These are phyloP conservation scores for Zalophus californianus DNA, from an alignment of 2,797 vertebrate genomes.

Conservation along the genomic window DNA sequence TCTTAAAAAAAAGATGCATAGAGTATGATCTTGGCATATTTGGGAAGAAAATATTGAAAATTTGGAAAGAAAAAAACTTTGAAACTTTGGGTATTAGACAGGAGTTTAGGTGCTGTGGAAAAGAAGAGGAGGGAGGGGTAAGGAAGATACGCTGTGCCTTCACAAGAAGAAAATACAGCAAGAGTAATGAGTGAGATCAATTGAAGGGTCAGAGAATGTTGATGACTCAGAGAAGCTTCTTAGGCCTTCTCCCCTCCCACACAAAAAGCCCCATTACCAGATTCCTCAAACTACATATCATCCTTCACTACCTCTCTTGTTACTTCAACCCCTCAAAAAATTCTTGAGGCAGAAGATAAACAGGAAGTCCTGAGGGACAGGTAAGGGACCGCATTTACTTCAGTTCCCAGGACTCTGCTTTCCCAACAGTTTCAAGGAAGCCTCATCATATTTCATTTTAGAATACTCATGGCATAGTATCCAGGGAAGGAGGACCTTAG, in stretches of 20 bases:
- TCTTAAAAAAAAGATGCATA: background rate
- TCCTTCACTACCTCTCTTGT: background rate
- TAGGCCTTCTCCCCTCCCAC: background rate
- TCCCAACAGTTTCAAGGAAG: background rate
- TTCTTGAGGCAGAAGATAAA: background rate
- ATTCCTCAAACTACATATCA: background rate
- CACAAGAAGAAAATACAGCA: background rate
- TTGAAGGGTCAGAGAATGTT: fast-evolving
- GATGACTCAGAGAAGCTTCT: background rate
- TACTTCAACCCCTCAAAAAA: background rate
- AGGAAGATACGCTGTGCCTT: background rate
- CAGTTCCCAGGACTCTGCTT: background rate
- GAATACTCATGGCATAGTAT: background rate
- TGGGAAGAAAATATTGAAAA: background rate
- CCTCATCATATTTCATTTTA: background rate
- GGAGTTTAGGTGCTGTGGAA: background rate
- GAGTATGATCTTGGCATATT: background rate
- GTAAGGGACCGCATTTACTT: fast-evolving
- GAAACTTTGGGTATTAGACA: background rate
- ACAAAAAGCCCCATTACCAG: background rate
- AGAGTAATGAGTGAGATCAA: background rate
- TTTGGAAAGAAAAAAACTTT: background rate
- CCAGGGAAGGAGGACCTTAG: background rate
- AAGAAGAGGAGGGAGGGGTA: background rate
- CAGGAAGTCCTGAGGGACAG: background rate